Evolutionary conservation across 2,113 vertebrate genomes (phyloP).

Genomic region (Sorex fumeus): DNA sequence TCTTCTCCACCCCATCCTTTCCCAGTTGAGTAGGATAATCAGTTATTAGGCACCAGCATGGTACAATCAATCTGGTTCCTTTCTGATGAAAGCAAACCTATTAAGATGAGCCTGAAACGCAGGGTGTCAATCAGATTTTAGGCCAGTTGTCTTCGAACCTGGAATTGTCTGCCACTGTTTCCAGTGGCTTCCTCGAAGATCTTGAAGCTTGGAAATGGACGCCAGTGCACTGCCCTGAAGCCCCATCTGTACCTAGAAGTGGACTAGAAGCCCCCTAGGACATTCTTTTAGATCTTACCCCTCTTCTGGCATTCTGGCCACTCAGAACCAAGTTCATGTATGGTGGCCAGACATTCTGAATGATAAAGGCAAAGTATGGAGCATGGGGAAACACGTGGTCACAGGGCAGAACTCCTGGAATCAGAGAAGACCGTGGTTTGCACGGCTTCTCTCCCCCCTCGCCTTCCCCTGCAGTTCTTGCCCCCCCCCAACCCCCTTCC

Average conservation of each 20-base stretch:
- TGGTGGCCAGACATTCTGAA: neutral
- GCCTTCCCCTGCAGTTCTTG: neutral
- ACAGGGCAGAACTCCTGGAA: neutral
- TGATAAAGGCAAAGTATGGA: neutral
- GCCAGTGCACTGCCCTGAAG: neutral
- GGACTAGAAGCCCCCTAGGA: neutral
- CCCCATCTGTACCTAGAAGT: neutral
- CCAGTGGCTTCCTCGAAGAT: neutral
- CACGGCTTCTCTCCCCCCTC: neutral
- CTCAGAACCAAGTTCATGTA: neutral
- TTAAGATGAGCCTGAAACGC: too few species aligned
- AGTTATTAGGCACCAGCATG: neutral
- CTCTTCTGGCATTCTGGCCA: neutral
- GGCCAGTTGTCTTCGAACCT: neutral
- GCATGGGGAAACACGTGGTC: neutral
- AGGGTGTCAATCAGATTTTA: neutral
- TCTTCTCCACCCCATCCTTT: neutral
- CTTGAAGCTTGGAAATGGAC: neutral
- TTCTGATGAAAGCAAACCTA: neutral
- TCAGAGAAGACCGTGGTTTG: neutral
- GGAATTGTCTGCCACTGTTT: neutral
- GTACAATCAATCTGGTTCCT: neutral
- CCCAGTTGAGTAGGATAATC: neutral
- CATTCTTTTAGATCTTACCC: neutral
- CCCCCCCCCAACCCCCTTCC: neutral